Conservation (phyloP, 2,888 invertebrate genomes). For the Clistopyga incitator region DNA sequence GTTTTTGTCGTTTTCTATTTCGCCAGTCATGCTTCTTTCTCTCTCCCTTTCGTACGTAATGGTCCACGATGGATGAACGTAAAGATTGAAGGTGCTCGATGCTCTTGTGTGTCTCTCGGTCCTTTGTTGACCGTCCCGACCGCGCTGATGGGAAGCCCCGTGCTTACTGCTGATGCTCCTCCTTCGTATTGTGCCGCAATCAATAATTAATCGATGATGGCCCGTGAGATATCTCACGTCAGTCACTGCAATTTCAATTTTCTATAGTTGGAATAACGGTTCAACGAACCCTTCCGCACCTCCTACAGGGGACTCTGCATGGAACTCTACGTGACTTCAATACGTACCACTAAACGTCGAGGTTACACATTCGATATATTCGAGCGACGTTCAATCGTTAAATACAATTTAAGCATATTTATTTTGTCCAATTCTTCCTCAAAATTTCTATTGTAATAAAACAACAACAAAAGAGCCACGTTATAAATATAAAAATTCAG, state of each 20-base stretch:
- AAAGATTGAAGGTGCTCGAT: constrained; percentile 74
- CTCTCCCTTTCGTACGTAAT: neutral
- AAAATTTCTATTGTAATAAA: neutral
- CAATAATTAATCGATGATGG: constrained; percentile 81
- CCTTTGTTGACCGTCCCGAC: constrained; percentile 65
- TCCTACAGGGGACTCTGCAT: neutral
- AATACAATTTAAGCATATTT: neutral
- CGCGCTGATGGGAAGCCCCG: constrained; percentile 10
- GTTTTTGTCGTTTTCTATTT: constrained; percentile 64
- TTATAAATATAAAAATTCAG: no score
- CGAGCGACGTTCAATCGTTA: neutral
- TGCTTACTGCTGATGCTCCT: constrained; percentile 46
- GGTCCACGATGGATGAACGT: constrained; percentile 69
- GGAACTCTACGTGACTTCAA: neutral
- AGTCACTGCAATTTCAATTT: constrained; percentile 53
- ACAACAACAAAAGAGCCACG: no score
- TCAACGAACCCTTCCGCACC: neutral
- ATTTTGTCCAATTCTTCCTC: neutral
- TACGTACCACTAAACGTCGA: neutral
- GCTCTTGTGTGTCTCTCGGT: constrained; percentile 75
- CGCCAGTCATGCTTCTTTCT: constrained; percentile 75
- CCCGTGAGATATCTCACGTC: constrained; percentile 74
- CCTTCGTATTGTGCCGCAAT: constrained; percentile 65
- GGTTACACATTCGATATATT: no score
- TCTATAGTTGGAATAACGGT: constrained; percentile 31